Conservation (phyloP, 2,888 invertebrate species). For the Alloscopus bannaensis region DNA sequence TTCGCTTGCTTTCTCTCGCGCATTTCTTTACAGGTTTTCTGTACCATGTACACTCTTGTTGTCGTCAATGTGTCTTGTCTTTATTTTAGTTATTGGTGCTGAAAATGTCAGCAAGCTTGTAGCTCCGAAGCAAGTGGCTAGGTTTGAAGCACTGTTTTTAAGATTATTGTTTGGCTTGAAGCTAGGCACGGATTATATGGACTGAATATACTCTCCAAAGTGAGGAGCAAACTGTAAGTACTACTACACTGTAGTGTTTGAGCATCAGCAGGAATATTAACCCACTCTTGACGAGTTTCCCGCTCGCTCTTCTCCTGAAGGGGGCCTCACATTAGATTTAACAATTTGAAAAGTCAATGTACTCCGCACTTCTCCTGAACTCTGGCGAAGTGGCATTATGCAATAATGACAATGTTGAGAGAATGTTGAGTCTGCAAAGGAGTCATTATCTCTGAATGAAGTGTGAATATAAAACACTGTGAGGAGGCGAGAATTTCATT, state of each 20-base stretch:
- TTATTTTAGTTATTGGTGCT: conserved; percentile 15
- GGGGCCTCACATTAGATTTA: background rate
- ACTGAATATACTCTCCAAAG: too few species aligned
- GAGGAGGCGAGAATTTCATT: too few species aligned
- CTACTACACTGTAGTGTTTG: too few species aligned
- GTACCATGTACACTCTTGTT: background rate
- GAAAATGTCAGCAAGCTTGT: conserved; percentile 7
- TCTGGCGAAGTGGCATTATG: background rate
- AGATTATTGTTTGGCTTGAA: conserved; percentile 4
- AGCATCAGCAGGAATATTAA: too few species aligned
- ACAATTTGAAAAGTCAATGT: conserved; percentile 26
- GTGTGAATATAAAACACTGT: conserved; percentile 33
- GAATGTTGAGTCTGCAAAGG: too few species aligned
- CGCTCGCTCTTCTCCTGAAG: too few species aligned
- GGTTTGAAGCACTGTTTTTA: conserved; percentile 1
- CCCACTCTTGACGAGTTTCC: too few species aligned
- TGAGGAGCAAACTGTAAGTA: too few species aligned
- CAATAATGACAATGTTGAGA: conserved; percentile 10
- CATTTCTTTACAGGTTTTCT: background rate
- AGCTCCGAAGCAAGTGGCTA: background rate
- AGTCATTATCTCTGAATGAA: conserved; percentile 47
- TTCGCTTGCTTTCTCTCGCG: background rate
- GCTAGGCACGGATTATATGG: too few species aligned
- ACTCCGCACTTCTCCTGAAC: background rate
- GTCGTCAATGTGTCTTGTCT: too few species aligned